Evolutionary conservation across 2,888 invertebrate genomes (phyloP).

Genomic region (Apodemia zela): DNA sequence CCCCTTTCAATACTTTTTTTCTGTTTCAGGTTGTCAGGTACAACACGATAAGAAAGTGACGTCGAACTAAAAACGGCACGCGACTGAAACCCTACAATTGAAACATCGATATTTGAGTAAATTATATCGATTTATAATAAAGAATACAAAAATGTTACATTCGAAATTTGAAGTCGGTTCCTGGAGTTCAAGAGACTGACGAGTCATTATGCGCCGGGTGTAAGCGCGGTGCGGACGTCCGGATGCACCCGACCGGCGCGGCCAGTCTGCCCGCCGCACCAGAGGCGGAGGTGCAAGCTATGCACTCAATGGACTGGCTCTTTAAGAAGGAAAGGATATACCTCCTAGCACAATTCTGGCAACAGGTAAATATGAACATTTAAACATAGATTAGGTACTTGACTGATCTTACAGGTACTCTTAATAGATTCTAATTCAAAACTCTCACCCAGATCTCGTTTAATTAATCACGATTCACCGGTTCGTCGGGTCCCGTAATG

Average conservation of each 20-base stretch:
- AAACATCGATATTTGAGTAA: conserved; percentile 33
- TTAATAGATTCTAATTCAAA: no score
- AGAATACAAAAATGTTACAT: conserved; percentile 40
- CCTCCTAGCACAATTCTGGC: conserved; percentile 96
- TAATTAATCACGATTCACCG: no score
- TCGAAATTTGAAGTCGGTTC: conserved; percentile 41
- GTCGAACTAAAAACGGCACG: conserved; percentile 44
- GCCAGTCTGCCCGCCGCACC: conserved; percentile 88
- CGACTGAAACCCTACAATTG: conserved; percentile 57
- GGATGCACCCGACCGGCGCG: conserved; percentile 89
- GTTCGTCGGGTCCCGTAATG: no score
- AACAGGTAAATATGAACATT: conserved; percentile 85
- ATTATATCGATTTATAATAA: conserved; percentile 16
- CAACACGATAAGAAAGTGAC: conserved; percentile 55
- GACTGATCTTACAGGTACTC: no score
- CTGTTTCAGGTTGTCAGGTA: conserved; percentile 65
- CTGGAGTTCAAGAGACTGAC: conserved; percentile 39
- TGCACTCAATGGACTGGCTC: conserved; percentile 98
- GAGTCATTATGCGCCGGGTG: conserved; percentile 59
- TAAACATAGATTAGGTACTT: no score
- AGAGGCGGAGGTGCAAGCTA: conserved; percentile 95
- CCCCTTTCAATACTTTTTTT: conserved; percentile 67
- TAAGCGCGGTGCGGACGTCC: conserved; percentile 64
- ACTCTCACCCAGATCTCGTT: no score
- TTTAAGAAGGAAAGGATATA: conserved; percentile 97